Evolutionary conservation across 2,888 invertebrate genomes (phyloP).

Genomic region (Epinotia nisella): DNA sequence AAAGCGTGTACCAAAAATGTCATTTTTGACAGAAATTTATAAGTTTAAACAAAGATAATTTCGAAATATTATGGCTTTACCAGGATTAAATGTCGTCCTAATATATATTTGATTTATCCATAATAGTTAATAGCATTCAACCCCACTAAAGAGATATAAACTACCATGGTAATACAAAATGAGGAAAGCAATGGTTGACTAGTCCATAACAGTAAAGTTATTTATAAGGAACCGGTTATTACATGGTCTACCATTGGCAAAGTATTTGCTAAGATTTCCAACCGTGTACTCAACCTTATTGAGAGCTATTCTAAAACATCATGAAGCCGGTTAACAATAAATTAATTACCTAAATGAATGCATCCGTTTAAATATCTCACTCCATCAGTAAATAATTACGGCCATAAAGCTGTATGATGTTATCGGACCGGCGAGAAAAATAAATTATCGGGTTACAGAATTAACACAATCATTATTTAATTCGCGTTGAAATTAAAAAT

Average conservation of each 20-base stretch:
- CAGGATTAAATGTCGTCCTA: not conserved
- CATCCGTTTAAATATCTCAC: slow-evolving; percentile 27
- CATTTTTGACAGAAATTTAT: too few species aligned
- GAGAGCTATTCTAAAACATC: not conserved
- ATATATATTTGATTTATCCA: too few species aligned
- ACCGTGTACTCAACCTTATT: not conserved
- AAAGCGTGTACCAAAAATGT: too few species aligned
- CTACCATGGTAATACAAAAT: not conserved
- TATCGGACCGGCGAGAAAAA: slow-evolving; percentile 24
- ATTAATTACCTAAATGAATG: slow-evolving; percentile 21
- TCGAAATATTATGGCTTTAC: not conserved
- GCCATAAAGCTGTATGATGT: slow-evolving; percentile 35
- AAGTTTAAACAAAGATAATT: not conserved
- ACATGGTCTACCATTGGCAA: not conserved
- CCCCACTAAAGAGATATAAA: not conserved
- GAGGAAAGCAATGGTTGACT: not conserved
- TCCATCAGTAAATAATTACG: slow-evolving; percentile 36
- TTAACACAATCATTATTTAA: slow-evolving; percentile 40
- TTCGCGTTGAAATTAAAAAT: slow-evolving; percentile 34
- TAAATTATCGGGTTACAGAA: slow-evolving; percentile 38
- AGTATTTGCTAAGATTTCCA: not conserved
- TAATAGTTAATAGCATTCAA: too few species aligned
- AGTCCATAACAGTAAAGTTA: slow-evolving; percentile 2
- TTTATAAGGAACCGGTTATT: slow-evolving; percentile 1
- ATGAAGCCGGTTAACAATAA: not conserved